Evolutionary conservation across 2,113 vertebrate species (phyloP), one percentile per base, ranked within the genome.

Genomic region (Myocastor coypus): DNA sequence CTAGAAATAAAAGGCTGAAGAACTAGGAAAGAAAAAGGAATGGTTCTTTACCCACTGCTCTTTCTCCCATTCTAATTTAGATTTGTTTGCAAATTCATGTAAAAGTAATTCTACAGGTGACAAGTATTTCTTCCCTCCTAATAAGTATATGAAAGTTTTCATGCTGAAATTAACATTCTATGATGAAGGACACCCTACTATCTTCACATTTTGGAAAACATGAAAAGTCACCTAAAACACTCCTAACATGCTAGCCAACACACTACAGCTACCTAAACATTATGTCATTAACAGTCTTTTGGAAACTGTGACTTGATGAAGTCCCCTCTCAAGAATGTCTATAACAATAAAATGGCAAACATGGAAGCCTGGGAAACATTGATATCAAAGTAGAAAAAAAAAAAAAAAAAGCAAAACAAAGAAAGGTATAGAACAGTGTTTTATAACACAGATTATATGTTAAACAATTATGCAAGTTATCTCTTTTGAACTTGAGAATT

Each of bases 61-160:
- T 93, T 55, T 83, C 32, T 73, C 34, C 34, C 83, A 87, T 84
- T 93, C n/a, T 37, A 80, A 73, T 22, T 57, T 93, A 84, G 69
- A 37, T 84, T 91, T 88, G 37, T 34, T 80, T 19, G 32, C 19
- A 92, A 89, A 81, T 50, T 84, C 14, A 89, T 17, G 0, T 83
- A 63, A 96, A 96, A 64, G 55, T 88, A 91, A 94, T 81, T 80
- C 32, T 42, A 92, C 34, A 86, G 34, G 59, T 61, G 26, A 86
- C 66, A 92, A 89, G n/a, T 89, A 89, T 82, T 84, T 84, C 40
- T 89, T 92, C n/a, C 73, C 82, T 82, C 16, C 80, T 94, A 94
- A 81, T 17, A 92, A 77, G 71, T 63, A 17, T 63, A 77, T 61
- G 30, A 61, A 93, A 68, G 34, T 50, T 89, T 82, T 81, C 81